phyloP scores from a whole-genome alignment of 2,113 vertebrate species.

The Erpornis zantholeuca region DNA sequence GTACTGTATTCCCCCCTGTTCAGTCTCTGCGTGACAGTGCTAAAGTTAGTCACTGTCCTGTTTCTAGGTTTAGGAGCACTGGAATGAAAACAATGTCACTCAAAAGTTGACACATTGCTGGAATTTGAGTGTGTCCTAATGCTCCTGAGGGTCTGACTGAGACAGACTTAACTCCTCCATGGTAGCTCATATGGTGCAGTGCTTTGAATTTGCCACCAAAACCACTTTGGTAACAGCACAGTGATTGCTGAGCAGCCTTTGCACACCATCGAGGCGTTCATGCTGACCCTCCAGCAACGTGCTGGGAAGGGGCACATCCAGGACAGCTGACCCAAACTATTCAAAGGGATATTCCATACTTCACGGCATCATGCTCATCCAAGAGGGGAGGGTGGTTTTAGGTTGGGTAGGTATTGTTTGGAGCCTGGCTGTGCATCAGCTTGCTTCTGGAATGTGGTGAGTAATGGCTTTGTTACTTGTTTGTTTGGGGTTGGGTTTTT shows the following conservation, averaged over 20 bases:
- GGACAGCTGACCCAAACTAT: not conserved
- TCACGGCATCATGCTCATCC: not conserved
- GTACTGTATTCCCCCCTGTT: not conserved
- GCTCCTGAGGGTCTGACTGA: rapidly evolving
- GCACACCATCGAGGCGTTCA: not conserved
- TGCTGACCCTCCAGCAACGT: not conserved
- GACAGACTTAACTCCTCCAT: not conserved
- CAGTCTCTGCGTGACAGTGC: not conserved
- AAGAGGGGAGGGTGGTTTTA: rapidly evolving
- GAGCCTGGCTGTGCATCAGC: not conserved
- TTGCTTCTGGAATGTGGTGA: not conserved
- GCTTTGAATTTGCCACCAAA: not conserved
- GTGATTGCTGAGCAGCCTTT: not conserved
- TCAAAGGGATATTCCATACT: not conserved
- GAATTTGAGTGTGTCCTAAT: not conserved
- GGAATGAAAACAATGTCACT: not conserved
- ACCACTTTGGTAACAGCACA: not conserved
- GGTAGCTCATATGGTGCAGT: rapidly evolving
- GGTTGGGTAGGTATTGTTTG: not conserved
- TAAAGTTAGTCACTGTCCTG: not conserved
- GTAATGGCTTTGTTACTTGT: rapidly evolving
- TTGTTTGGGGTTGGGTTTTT: rapidly evolving
- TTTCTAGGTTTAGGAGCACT: not conserved
- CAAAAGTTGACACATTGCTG: not conserved
- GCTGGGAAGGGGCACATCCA: not conserved